Percentiles rank a stretch among this genome's conserved stretches.
Evolutionary conservation across 2,797 vertebrate genomes (phyloP).

Genomic region (Antrozous pallidus): DNA sequence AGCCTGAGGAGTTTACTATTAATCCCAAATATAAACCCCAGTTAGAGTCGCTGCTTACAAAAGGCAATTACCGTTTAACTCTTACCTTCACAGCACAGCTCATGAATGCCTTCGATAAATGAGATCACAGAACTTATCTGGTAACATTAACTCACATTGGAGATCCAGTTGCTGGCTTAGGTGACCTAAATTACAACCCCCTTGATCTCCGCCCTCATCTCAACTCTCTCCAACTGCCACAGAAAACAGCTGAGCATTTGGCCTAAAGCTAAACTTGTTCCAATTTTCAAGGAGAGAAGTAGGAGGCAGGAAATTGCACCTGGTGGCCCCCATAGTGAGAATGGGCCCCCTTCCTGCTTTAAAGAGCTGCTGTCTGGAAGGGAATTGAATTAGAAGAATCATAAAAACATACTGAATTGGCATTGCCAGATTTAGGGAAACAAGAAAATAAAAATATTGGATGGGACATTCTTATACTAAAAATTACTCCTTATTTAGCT

Average conservation of each 20-base stretch:
- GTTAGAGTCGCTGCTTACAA: conserved; percentile 58
- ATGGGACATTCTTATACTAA: background rate
- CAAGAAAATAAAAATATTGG: background rate
- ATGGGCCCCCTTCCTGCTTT: background rate
- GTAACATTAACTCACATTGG: background rate
- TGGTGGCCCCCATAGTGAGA: background rate
- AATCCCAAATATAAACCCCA: conserved; percentile 71
- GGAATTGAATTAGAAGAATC: background rate
- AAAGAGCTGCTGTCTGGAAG: background rate
- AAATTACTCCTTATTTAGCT: background rate
- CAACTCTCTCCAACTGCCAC: background rate
- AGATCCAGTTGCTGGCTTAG: background rate
- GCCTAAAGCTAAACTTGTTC: background rate
- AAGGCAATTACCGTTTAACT: conserved; percentile 58
- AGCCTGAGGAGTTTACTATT: conserved; percentile 66
- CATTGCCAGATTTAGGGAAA: conserved; percentile 3
- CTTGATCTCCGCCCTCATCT: background rate
- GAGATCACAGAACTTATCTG: background rate
- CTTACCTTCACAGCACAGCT: conserved; percentile 42
- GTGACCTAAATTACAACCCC: background rate
- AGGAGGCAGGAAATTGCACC: background rate
- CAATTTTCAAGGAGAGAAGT: background rate
- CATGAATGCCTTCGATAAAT: conserved; percentile 30
- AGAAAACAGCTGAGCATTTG: background rate
- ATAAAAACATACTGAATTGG: background rate